These are phyloP conservation scores for Buceros bicornis DNA, from an alignment of 2,797 vertebrate species.

Conservation along the genomic window DNA sequence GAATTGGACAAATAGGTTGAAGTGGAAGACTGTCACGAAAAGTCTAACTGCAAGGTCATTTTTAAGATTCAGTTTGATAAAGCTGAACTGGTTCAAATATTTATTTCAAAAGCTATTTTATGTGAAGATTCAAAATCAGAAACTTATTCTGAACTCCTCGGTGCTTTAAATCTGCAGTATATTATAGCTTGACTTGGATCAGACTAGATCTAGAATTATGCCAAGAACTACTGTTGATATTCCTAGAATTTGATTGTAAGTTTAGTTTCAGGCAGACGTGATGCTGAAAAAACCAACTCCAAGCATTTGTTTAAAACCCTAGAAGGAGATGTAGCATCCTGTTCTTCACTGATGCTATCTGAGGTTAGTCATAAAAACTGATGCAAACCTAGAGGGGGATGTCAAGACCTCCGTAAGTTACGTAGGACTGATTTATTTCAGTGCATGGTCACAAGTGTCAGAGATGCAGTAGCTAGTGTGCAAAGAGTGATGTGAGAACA, in stretches of 20 bases:
- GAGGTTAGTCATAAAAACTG: background rate
- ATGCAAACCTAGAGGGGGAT: background rate
- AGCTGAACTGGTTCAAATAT: background rate
- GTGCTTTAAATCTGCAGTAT: background rate
- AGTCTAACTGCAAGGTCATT: background rate
- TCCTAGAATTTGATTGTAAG: background rate
- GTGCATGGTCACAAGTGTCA: background rate
- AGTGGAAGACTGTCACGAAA: background rate
- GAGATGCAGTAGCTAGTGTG: background rate
- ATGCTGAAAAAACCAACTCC: background rate
- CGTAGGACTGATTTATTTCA: background rate
- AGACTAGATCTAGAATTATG: background rate
- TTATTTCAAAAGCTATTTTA: background rate
- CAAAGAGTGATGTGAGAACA: background rate
- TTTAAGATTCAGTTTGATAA: background rate
- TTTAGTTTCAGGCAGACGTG: background rate
- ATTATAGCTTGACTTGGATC: background rate
- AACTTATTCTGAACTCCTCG: background rate
- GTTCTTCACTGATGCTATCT: background rate
- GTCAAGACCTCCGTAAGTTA: background rate
- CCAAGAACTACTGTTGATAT: background rate
- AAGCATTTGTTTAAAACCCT: background rate
- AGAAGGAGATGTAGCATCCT: background rate
- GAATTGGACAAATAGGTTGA: background rate
- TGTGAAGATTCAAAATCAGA: background rate